Evolutionary conservation across 2,888 invertebrate species (phyloP).

Genomic region (Disparrhopalites patrizii): DNA sequence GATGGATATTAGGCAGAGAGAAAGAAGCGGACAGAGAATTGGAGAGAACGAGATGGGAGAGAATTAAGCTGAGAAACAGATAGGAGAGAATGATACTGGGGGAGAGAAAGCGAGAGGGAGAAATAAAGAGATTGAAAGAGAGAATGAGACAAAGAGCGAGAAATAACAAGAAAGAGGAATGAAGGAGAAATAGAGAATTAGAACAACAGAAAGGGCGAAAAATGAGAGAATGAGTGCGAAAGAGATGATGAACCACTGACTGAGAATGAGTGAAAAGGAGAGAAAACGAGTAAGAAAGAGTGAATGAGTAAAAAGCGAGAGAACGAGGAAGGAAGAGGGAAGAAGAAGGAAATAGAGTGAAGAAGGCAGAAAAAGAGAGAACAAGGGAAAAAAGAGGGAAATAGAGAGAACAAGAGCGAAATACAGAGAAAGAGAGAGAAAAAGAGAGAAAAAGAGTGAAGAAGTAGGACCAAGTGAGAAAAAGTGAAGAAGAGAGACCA

Average conservation of each 20-base stretch:
- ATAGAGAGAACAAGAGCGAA: neutral
- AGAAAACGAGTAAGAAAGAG: neutral
- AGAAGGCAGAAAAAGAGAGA: neutral
- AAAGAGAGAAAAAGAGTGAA: too few species aligned
- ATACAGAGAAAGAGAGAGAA: conserved; percentile 1
- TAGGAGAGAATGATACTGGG: neutral
- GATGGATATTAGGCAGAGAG: too few species aligned
- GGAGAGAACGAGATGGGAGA: neutral
- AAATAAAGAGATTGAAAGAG: neutral
- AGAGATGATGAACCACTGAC: too few species aligned
- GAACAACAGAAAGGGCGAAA: too few species aligned
- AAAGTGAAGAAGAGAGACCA: neutral
- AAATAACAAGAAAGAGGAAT: neutral
- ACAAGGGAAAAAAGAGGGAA: neutral
- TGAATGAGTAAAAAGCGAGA: neutral
- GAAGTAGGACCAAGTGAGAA: too few species aligned
- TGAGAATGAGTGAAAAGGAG: neutral
- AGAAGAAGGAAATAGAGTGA: neutral
- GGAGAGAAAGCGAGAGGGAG: neutral
- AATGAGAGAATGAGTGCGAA: neutral
- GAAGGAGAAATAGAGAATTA: neutral
- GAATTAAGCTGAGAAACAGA: neutral
- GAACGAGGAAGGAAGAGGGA: neutral
- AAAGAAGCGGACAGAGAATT: neutral
- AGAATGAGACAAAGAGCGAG: neutral